phyloP scores from a whole-genome alignment of 2,113 vertebrate species.

The Theristicus caerulescens region DNA sequence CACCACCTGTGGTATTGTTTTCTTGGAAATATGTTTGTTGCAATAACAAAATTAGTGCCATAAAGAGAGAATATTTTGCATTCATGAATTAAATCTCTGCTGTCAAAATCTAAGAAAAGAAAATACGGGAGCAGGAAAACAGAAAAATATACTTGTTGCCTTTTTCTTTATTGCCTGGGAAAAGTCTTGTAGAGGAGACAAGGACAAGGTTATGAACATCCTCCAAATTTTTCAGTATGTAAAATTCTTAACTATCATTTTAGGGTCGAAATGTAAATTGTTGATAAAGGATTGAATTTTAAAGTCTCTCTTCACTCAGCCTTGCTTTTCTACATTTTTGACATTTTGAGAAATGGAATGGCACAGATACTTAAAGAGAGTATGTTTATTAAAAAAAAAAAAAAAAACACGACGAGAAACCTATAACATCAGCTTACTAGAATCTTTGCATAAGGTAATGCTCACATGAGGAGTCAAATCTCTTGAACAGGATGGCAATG shows the following conservation, averaged over 20 bases:
- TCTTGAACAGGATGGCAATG: not conserved
- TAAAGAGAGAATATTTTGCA: slow-evolving; percentile 32
- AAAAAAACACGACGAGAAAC: not conserved
- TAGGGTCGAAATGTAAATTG: not conserved
- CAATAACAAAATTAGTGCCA: not conserved
- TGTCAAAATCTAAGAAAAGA: not conserved
- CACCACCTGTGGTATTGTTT: slow-evolving; percentile 3
- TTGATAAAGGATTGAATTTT: not conserved
- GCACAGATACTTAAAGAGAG: not conserved
- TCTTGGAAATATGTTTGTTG: slow-evolving; percentile 16
- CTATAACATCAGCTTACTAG: not conserved
- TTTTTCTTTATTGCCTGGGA: not conserved
- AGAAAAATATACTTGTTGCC: not conserved
- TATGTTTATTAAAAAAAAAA: not conserved
- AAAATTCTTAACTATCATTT: not conserved
- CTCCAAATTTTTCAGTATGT: not conserved
- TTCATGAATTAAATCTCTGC: slow-evolving; percentile 16
- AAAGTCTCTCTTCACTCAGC: not conserved
- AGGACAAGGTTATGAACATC: not conserved
- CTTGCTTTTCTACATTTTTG: not conserved
- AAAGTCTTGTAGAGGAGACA: not conserved
- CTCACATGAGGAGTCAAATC: not conserved
- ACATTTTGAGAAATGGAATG: not conserved
- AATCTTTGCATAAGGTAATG: not conserved
- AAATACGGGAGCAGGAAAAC: not conserved